Conservation (phyloP, 1,140 invertebrate species). For the Planococcus citri region DNA sequence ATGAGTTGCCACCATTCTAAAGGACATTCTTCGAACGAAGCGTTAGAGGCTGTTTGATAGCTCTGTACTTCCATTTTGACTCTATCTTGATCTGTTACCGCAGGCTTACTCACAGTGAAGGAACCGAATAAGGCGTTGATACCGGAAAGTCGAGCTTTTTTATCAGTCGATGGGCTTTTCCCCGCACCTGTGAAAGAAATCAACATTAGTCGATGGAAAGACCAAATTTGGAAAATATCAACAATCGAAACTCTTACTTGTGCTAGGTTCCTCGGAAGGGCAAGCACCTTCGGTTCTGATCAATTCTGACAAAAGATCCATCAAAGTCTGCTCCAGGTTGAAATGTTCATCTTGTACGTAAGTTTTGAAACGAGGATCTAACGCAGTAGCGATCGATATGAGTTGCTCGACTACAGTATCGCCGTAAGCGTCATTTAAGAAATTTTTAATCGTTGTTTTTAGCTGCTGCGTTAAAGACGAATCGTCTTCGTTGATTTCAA, state of each 20-base stretch:
- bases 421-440: constrained; percentile 34
- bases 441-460: constrained; percentile 37
- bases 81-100: constrained; percentile 33
- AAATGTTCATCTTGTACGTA: constrained; percentile 27
- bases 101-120: constrained; percentile 12
- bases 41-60: constrained; percentile 39
- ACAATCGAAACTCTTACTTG: neutral
- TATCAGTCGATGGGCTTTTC: neutral
- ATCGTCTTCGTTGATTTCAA: constrained; percentile 37
- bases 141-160: neutral
- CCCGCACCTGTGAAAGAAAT: neutral
- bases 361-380: constrained; percentile 43
- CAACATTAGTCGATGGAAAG: no score
- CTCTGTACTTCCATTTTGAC: constrained; percentile 39
- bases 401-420: neutral
- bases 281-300: constrained; percentile 24
- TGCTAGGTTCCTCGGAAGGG: neutral
- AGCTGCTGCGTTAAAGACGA: constrained; percentile 34
- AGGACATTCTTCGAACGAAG: constrained; percentile 38
- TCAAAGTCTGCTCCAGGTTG: constrained; percentile 21
- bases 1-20: constrained; percentile 28
- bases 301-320: constrained; percentile 24
- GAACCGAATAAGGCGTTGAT: neutral
- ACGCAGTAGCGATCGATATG: constrained; percentile 37
- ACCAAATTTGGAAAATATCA: neutral